These are phyloP conservation scores for Elegia similella DNA, from an alignment of 2,888 invertebrate species.

Conservation along the genomic window DNA sequence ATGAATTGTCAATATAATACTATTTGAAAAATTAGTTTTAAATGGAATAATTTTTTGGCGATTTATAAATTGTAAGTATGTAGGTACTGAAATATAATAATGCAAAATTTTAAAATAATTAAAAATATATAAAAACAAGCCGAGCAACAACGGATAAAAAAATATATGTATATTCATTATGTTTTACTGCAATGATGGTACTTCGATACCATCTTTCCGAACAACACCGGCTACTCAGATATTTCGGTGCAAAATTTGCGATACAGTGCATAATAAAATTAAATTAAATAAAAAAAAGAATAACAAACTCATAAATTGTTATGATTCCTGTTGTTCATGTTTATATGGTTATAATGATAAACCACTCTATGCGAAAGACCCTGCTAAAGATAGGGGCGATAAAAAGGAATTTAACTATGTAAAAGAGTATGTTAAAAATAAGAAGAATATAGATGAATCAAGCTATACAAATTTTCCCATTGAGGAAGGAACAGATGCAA, in stretches of 20 bases:
- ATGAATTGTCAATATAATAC: neutral
- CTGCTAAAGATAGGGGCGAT: neutral
- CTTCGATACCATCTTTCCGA: neutral
- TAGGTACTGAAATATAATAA: neutral
- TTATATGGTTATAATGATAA: neutral
- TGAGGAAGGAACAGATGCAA: too few relatives aligned
- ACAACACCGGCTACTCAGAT: neutral
- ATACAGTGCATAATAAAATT: neutral
- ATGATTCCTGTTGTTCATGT: neutral
- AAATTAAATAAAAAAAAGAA: neutral
- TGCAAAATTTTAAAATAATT: neutral
- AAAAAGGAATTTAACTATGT: neutral
- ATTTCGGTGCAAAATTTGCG: neutral
- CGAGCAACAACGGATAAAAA: neutral
- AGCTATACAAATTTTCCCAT: too few relatives aligned
- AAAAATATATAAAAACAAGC: neutral
- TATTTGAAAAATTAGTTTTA: neutral
- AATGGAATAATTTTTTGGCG: neutral
- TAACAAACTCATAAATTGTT: neutral
- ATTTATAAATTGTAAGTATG: neutral
- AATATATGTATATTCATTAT: neutral
- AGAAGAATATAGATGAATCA: too few relatives aligned
- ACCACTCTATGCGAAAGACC: neutral
- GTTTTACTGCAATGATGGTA: neutral
- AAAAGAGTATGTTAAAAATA: too few relatives aligned